Percentiles rank a stretch among this genome's conserved stretches.
phyloP scores from a whole-genome alignment of 2,888 invertebrate species.

The Meganola albula region DNA sequence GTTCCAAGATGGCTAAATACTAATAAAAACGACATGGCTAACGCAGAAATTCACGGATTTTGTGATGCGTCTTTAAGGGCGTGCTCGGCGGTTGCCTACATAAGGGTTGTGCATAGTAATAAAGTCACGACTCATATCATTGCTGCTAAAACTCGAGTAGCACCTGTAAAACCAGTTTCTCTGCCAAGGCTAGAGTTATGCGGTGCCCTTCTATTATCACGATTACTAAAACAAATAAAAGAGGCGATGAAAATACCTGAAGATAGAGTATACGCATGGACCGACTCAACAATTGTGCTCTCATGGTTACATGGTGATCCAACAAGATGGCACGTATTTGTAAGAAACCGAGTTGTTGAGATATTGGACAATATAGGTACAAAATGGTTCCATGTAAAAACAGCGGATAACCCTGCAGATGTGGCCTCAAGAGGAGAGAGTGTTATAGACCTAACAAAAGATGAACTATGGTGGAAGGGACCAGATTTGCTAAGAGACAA shows the following conservation, averaged over 20 bases:
- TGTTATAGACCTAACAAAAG: constrained; percentile 2
- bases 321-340: constrained; percentile 5
- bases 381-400: constrained; percentile 8
- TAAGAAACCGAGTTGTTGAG: constrained; percentile 7
- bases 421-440: constrained; percentile 4
- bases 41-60: constrained; percentile 7
- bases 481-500: constrained; percentile 3
- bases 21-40: neutral
- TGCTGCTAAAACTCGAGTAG: constrained; percentile 10
- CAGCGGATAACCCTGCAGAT: constrained; percentile 5
- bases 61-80: constrained; percentile 9
- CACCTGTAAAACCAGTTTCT: constrained; percentile 8
- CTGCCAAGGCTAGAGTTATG: constrained; percentile 11
- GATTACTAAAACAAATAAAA: constrained; percentile 7
- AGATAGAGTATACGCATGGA: constrained; percentile 6
- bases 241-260: constrained; percentile 6
- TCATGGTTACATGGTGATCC: constrained; percentile 7
- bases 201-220: constrained; percentile 6
- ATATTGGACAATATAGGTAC: constrained; percentile 4
- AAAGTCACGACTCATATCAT: constrained; percentile 1
- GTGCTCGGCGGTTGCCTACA: constrained; percentile 9
- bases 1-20: neutral
- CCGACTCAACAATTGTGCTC: constrained; percentile 5
- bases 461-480: constrained; percentile 7
- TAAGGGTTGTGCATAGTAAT: constrained; percentile 1